Conservation (phyloP, 2,888 invertebrate species). For the Steromphala cineraria region DNA sequence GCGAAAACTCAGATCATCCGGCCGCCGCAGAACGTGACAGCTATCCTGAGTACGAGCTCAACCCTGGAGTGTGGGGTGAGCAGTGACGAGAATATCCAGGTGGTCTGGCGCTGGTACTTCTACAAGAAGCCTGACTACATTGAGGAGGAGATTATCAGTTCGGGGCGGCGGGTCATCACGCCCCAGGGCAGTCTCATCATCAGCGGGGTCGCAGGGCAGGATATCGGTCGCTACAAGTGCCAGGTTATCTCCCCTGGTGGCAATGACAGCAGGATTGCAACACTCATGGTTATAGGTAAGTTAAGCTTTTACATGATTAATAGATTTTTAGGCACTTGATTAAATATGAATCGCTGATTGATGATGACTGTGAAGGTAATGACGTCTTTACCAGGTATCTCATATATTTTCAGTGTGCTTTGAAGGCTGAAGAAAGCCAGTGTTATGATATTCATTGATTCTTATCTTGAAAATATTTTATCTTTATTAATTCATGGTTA, state of each 20-base stretch:
- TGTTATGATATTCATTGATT: too few relatives aligned
- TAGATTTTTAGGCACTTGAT: not conserved
- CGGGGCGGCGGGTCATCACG: constrained; percentile 43
- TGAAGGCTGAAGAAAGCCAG: too few relatives aligned
- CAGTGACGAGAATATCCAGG: constrained; percentile 84
- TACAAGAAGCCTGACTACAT: constrained; percentile 35
- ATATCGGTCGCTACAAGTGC: constrained; percentile 96
- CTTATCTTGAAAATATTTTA: too few relatives aligned
- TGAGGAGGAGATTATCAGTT: constrained; percentile 33
- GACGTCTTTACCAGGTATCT: too few relatives aligned
- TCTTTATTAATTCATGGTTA: too few relatives aligned
- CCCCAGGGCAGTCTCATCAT: constrained; percentile 90
- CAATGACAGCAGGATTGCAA: constrained; percentile 91
- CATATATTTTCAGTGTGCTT: too few relatives aligned
- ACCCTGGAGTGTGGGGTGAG: constrained; percentile 92
- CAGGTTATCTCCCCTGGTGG: constrained; percentile 91
- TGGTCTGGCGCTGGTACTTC: constrained; percentile 67
- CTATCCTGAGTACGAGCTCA: constrained; percentile 93
- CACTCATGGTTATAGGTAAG: constrained; percentile 86
- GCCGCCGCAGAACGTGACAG: constrained; percentile 92
- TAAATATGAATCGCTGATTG: not conserved
- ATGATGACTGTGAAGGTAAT: too few relatives aligned
- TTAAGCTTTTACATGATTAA: not conserved
- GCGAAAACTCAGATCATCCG: constrained; percentile 95
- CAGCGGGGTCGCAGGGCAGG: constrained; percentile 79